Base-by-base conservation (phyloP, 1,140 invertebrate genomes). In the Drosophila asahinai region DNA sequence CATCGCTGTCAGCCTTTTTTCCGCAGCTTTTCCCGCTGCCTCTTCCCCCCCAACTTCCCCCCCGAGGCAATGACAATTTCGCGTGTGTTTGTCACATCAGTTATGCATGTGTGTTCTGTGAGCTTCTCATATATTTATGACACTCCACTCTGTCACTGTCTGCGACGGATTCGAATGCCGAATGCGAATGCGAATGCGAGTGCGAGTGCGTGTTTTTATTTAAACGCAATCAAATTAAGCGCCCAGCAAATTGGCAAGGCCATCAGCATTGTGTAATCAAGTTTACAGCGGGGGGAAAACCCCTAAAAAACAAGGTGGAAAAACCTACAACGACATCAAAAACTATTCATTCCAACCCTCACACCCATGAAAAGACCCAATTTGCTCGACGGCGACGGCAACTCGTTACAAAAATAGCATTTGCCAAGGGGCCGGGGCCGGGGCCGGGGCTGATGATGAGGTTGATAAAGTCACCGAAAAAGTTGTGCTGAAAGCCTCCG, bases 171-270 rank as follows among this genome's bases (percentile, higher is more conserved):
- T 19, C 27, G 33, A 42, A 42, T 61, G 54, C 22, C 51, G 49
- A 77, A 61, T 86, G 61, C 79, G 47, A 48, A 42, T 61, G 54
- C 51, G 49, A 77, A 42, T 61, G 54, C 51, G 49, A 77, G 58
- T 86, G 61, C 79, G 47, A 48, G 43, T 71, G 52, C 70, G 65
- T 79, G 81, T 78, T 86, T 89, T 89, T 90, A 90, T 89, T 90
- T 84, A 84, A 90, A 84, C 81, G 74, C 86, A 84, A 89, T 89
- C 86, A 89, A 89, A 89, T 84, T 90, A 90, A 90, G 86, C 82
- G 75, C 83, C 68, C 70, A 89, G 66, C 81, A 73, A 89, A 66
- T 86, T 86, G 80, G 57, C 78, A 63, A 67, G 82, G 78, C 83
- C 82, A 76, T 80, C 84, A 78, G 70, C 64, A 90, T 82, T 87